These are phyloP conservation scores for Propithecus coquereli DNA, from an alignment of 2,113 vertebrate species.

Conservation along the genomic window DNA sequence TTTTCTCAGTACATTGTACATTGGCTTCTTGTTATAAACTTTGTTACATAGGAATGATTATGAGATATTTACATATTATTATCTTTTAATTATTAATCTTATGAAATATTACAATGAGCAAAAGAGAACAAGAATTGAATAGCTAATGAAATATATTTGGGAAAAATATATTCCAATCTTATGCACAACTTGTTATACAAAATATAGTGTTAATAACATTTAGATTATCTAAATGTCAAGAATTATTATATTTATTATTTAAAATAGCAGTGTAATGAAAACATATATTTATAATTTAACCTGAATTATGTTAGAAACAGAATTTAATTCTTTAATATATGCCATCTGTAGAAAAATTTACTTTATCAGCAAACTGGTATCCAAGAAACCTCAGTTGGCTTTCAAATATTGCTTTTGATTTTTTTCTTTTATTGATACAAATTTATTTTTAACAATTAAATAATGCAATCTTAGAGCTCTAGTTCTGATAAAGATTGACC, in stretches of 20 bases:
- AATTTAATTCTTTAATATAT: not conserved
- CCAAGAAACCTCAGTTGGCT: not conserved
- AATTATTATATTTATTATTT: not conserved
- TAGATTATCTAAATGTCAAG: not conserved
- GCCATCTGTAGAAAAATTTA: not conserved
- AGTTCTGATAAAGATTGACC: not conserved
- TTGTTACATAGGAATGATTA: not conserved
- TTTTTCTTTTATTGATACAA: not conserved
- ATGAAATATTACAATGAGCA: not conserved
- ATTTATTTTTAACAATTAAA: not conserved
- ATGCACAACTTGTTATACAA: not conserved
- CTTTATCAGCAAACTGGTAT: not conserved
- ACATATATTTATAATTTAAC: not conserved
- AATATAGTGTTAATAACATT: not conserved
- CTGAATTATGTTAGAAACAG: not conserved
- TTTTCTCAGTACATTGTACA: constrained; percentile 35
- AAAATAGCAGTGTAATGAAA: not conserved
- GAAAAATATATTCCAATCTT: not conserved
- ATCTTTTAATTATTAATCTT: not conserved
- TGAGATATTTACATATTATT: not conserved
- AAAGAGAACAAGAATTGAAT: not conserved
- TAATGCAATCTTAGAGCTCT: not conserved
- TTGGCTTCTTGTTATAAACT: not conserved
- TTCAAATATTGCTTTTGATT: not conserved
- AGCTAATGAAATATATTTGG: not conserved